Evolutionary conservation across 2,113 vertebrate species (phyloP).

Genomic region (Pachyramphus minor): DNA sequence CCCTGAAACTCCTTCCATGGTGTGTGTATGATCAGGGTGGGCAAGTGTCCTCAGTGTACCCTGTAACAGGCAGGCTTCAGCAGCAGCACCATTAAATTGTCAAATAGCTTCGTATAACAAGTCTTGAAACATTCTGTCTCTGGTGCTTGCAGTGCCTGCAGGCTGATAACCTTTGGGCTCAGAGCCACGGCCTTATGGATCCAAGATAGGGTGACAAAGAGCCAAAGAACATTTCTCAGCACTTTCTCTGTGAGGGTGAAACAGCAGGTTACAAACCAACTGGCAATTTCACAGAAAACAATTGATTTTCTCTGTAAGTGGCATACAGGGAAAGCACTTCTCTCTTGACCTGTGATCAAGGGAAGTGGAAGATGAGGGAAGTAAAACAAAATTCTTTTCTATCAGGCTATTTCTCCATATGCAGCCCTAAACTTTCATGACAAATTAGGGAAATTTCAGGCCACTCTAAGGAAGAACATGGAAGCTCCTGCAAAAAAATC

Average conservation of each 20-base stretch:
- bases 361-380: neutral
- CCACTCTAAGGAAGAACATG: neutral
- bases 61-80: fast-evolving
- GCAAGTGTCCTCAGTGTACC: neutral
- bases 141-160: neutral
- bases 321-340: neutral
- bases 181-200: neutral
- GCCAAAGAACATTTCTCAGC: neutral
- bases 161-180: neutral
- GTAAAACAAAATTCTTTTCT: neutral
- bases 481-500: neutral
- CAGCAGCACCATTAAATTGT: neutral
- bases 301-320: neutral
- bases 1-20: fast-evolving
- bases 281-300: neutral
- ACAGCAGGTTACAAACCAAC: neutral
- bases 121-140: neutral
- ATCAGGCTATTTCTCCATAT: neutral
- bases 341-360: neutral
- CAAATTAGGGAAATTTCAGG: neutral
- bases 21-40: fast-evolving
- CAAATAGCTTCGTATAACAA: neutral
- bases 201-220: neutral
- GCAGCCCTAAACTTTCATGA: neutral
- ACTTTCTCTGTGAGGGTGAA: neutral